Conservation (phyloP, 2,113 vertebrate genomes). For the Megaleporinus macrocephalus region DNA sequence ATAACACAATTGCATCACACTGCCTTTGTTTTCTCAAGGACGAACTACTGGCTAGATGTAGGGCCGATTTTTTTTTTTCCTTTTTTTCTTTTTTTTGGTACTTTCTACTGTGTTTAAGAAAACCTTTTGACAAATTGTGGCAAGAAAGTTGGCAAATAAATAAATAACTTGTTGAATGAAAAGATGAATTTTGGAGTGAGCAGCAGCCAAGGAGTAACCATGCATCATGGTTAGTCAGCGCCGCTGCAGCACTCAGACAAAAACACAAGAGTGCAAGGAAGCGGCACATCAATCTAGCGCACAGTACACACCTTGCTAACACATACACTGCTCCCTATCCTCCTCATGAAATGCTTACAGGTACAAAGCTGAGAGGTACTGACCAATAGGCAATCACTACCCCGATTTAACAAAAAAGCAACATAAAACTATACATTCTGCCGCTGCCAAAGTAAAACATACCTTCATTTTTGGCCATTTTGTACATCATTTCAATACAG, state of each 20-base stretch:
- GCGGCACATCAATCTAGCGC: constrained; percentile 55
- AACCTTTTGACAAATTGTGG: constrained; percentile 57
- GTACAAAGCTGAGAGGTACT: not conserved
- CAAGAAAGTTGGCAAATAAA: constrained; percentile 53
- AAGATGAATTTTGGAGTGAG: constrained; percentile 59
- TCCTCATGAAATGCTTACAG: not conserved
- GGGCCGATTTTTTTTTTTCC: constrained; percentile 8
- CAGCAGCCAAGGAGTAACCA: constrained; percentile 54
- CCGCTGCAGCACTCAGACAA: constrained; percentile 40
- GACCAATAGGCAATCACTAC: not conserved
- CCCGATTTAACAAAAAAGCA: not conserved
- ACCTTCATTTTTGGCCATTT: too few species aligned
- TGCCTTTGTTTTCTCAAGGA: not conserved
- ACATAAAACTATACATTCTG: too few species aligned
- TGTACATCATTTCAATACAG: too few species aligned
- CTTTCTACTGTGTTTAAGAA: constrained; percentile 46
- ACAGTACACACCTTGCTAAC: constrained; percentile 6
- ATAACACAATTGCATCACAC: constrained; percentile 43
- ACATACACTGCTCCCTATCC: not conserved
- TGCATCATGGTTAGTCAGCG: constrained; percentile 57
- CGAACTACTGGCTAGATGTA: not conserved
- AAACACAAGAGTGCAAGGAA: constrained; percentile 53
- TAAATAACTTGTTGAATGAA: constrained; percentile 59
- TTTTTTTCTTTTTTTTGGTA: constrained; percentile 30
- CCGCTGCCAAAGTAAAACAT: too few species aligned